These are phyloP conservation scores for Euphonia xanthogaster DNA, from an alignment of 2,797 vertebrate species.

Conservation along the genomic window DNA sequence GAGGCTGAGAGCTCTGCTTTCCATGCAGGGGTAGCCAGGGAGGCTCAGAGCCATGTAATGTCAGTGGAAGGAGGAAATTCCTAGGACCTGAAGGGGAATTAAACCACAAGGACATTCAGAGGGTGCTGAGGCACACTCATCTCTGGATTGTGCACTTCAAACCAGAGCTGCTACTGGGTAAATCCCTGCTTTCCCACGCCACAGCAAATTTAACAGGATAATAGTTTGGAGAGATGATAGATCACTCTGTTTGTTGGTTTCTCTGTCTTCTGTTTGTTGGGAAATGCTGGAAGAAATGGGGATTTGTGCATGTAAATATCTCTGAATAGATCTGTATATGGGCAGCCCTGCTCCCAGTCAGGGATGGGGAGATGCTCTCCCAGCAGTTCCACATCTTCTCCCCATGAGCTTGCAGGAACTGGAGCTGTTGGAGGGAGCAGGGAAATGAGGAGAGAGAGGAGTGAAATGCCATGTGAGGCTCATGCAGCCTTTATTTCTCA, in stretches of 20 bases:
- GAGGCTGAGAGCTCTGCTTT: background rate
- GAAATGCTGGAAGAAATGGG: background rate
- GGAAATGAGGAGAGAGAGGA: background rate
- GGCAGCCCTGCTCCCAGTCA: background rate
- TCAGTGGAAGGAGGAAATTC: background rate
- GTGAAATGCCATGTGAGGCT: background rate
- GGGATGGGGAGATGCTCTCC: background rate
- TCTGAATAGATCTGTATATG: background rate
- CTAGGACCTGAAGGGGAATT: background rate
- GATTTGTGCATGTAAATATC: background rate
- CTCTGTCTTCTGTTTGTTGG: background rate
- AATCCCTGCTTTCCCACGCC: background rate
- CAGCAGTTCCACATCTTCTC: background rate
- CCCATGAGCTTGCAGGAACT: background rate
- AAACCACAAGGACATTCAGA: background rate
- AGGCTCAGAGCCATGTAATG: background rate
- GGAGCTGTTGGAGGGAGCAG: background rate
- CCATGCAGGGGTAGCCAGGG: background rate
- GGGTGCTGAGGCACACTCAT: accelerated
- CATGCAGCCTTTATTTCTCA: background rate
- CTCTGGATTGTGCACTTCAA: background rate
- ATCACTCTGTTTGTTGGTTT: background rate
- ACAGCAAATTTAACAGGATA: background rate
- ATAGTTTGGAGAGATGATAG: background rate
- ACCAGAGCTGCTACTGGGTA: background rate